Evolutionary conservation across 2,113 vertebrate genomes (phyloP), one percentile per base, ranked within the genome.

Genomic region (Paradisaea rubra): DNA sequence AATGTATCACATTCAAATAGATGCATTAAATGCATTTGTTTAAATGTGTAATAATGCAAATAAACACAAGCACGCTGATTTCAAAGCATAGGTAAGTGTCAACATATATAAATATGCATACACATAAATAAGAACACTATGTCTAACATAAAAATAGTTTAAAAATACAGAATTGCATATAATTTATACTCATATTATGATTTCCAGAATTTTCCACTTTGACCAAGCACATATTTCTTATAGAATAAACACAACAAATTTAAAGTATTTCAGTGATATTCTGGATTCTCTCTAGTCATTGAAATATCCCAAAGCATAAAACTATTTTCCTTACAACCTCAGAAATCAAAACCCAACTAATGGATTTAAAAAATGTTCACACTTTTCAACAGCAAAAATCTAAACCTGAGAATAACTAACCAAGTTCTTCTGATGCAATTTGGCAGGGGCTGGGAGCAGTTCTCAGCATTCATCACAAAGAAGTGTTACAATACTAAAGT

Each of bases 1-100:
- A 35, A 93, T 44, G 77, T 31, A 69, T 68, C 96, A 97, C 97
- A 98, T 98, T 98, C 95, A 97, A 98, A 98, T 31, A 97, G 95
- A 95, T 97, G 92, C 89, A 89, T 81, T 83, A 76, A 82, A 74
- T 96, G 88, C 94, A 97, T 97, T 96, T 98, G 97, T 97, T 97
- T 98, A 96, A 98, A 98, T 98, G 97, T 91, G 96, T 28, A 93
- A 81, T 78, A 92, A 97, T 93, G 97, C 91, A 97, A 97, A 97
- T 97, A 97, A 98, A 96, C 95, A 91, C 91, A 96, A 91, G 89
- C 96, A 93, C 83, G 13, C 65, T 89, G 95, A 96, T 96, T 96
- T 97, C 91, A 95, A 97, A 96, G 94, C 93, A 81, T 71, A 95
- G 84, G 66, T 95, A 96, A 97, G 80, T 85, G 94, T 77, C 95